These are phyloP conservation scores for Nasonia vitripennis DNA, from an alignment of 1,140 invertebrate genomes.

Conservation along the genomic window DNA sequence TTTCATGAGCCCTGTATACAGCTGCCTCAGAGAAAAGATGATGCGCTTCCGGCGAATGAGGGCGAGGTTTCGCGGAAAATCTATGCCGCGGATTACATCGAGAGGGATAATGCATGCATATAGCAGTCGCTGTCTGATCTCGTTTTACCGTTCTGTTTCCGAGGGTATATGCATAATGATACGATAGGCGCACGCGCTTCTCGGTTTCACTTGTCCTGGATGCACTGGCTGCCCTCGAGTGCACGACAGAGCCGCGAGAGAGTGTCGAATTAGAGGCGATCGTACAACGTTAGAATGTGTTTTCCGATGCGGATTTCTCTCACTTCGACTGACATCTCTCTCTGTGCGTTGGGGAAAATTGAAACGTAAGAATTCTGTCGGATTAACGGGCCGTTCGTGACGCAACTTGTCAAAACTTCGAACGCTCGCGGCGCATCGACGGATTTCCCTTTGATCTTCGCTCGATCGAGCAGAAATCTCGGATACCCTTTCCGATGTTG, in stretches of 20 bases:
- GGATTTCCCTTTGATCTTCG: too few species aligned
- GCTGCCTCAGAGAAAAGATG: slow-evolving; percentile 17
- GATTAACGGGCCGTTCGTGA: background rate
- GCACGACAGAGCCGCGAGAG: too few species aligned
- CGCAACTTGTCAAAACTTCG: background rate
- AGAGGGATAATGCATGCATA: background rate
- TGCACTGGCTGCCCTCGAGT: background rate
- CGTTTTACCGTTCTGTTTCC: slow-evolving; percentile 11
- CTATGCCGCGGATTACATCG: background rate
- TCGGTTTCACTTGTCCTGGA: slow-evolving; percentile 25
- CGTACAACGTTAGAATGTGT: too few species aligned
- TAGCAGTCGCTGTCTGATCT: background rate
- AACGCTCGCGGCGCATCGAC: too few species aligned
- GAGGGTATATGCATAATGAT: slow-evolving; percentile 15
- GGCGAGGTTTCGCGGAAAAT: background rate
- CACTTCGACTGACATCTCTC: too few species aligned
- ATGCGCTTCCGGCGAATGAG: slow-evolving; percentile 22
- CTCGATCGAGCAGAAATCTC: too few species aligned
- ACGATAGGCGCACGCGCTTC: background rate
- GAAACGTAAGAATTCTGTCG: background rate
- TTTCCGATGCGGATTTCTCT: too few species aligned
- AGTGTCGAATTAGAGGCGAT: too few species aligned
- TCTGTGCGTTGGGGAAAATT: background rate
- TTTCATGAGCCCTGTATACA: slow-evolving; percentile 63
- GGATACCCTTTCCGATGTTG: too few species aligned